Conservation (phyloP, 1,140 invertebrate species). For the Myzus persicae region DNA sequence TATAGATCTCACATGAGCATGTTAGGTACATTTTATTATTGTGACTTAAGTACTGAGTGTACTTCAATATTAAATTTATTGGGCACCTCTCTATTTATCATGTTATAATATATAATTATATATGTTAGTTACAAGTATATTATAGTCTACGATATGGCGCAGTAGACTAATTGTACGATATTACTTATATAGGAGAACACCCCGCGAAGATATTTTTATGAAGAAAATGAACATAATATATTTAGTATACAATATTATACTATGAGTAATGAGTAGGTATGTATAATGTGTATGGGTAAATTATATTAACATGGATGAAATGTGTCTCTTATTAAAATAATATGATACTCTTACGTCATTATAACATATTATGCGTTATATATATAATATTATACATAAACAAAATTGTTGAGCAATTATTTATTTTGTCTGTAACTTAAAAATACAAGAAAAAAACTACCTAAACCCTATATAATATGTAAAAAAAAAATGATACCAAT, state of each 20-base stretch:
- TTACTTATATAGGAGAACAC: background rate
- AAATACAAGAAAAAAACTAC: constrained; percentile 13
- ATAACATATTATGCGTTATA: background rate
- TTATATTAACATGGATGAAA: background rate
- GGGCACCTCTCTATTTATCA: background rate
- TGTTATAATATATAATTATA: background rate
- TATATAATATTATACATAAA: background rate
- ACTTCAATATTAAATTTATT: background rate
- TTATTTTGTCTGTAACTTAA: background rate
- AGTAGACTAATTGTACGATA: background rate
- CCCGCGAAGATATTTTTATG: background rate
- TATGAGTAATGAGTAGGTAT: background rate
- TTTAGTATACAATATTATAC: background rate
- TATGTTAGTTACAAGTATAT: background rate
- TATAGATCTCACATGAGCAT: background rate
- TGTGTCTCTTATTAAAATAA: background rate
- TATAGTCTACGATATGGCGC: background rate
- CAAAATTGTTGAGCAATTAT: constrained; percentile 40
- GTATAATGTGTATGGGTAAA: background rate
- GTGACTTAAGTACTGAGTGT: background rate
- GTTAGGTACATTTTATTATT: background rate
- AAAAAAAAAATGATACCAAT: background rate
- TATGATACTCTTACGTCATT: background rate
- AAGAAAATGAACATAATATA: background rate
- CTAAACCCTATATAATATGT: background rate